phyloP scores from a whole-genome alignment of 1,140 invertebrate species.

The Pygmarrhopalites habei region DNA sequence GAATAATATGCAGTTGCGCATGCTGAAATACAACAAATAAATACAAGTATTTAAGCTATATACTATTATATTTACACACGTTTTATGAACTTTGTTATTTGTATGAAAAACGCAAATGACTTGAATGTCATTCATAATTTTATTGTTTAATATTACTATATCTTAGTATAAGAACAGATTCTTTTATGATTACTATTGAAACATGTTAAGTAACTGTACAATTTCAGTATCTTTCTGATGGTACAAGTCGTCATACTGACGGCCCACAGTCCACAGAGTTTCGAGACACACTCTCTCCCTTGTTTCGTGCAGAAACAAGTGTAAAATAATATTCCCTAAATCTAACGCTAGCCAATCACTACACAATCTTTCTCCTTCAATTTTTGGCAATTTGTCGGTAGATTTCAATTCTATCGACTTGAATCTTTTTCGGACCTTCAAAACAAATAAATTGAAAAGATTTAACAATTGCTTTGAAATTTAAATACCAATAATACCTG shows the following conservation, averaged over 20 bases:
- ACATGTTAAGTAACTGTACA: constrained; percentile 19
- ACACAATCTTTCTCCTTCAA: constrained; percentile 63
- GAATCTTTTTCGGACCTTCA: constrained; percentile 67
- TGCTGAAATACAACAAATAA: too few relatives aligned
- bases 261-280: constrained; percentile 78
- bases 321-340: constrained; percentile 85
- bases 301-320: constrained; percentile 66
- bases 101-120: too few relatives aligned
- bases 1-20: too few relatives aligned
- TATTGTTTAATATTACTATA: neutral
- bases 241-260: constrained; percentile 65
- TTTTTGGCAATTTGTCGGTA: constrained; percentile 59
- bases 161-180: neutral
- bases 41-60: too few relatives aligned
- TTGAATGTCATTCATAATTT: neutral
- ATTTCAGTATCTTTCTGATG: constrained; percentile 42
- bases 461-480: too few relatives aligned
- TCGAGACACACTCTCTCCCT: constrained; percentile 77
- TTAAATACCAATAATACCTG: too few relatives aligned
- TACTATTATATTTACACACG: too few relatives aligned
- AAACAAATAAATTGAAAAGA: too few relatives aligned
- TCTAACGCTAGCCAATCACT: constrained; percentile 83
- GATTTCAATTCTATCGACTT: constrained; percentile 59
- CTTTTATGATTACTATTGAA: too few relatives aligned
- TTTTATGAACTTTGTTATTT: neutral